Evolutionary conservation across 2,888 invertebrate genomes (phyloP), one percentile per base, ranked within the genome.

Genomic region (Anagyrus pseudococci): DNA sequence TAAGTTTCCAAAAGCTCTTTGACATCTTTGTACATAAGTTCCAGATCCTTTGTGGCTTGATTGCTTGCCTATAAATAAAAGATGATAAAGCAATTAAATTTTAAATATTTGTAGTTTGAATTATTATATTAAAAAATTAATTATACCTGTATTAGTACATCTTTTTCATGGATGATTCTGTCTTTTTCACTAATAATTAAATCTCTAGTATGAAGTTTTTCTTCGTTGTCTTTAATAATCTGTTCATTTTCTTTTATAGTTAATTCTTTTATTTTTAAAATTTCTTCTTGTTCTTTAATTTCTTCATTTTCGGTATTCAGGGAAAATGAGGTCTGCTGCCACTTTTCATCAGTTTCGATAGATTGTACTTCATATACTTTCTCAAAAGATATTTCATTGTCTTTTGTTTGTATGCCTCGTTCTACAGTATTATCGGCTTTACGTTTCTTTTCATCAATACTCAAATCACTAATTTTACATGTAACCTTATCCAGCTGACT

Each of bases 401-500:
- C 15, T 47, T 53, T 53, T 10, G 57, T 66, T 43, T 66, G 53
- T 15, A 29, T 58, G 47, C 37, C 57, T 50, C 55, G 58, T 17
- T 60, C 61, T 25, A n/a, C n/a, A 26, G 25, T 48, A 10, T 20
- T 53, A 2, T 40, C 2, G 22, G 8, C 55, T 19, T 19, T 52
- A 7, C 13, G 10, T n/a, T 43, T 57, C 20, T 10, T 40, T 40
- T 64, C 54, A 10, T 68, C 29, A 17, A 64, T 58, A 57, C 67
- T 62, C 54, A 71, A 67, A 43, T 63, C 60, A 10, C 53, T 40
- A 25, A 73, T 48, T 53, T 68, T 68, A 8, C 68, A 65, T 7
- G 67, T 64, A 37, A 73, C 56, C 29, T 69, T 61, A n/a, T 67
- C 60, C 4, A 73, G 57, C 50, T 71, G 64, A 19, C 61, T 29